Percentiles rank a stretch among this genome's conserved stretches.
phyloP scores from a whole-genome alignment of 2,797 vertebrate genomes.

The Vultur gryphus region DNA sequence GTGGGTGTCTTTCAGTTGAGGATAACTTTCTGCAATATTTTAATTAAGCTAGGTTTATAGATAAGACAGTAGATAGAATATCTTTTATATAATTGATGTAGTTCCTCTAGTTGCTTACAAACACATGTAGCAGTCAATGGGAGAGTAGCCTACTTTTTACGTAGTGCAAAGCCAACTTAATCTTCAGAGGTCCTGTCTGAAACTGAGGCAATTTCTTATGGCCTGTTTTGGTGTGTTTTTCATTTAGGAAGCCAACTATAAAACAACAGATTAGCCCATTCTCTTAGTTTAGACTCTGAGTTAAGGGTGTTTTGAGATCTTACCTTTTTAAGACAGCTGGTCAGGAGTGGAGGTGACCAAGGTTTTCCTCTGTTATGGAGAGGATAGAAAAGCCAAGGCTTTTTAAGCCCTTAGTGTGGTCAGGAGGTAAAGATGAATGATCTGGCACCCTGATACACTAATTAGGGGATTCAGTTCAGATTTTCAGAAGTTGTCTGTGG shows the following conservation, averaged over 20 bases:
- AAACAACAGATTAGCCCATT: neutral
- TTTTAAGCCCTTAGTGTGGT: constrained; percentile 5
- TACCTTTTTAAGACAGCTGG: neutral
- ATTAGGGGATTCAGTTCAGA: neutral
- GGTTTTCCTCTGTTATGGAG: neutral
- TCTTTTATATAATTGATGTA: fast-evolving
- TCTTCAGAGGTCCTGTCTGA: neutral
- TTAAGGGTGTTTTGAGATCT: neutral
- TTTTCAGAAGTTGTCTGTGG: constrained; percentile 14
- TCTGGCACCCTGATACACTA: neutral
- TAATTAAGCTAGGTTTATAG: neutral
- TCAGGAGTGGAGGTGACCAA: neutral
- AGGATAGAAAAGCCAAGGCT: neutral
- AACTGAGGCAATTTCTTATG: neutral
- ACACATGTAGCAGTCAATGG: neutral
- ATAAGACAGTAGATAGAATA: neutral
- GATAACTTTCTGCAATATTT: neutral
- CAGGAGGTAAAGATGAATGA: neutral
- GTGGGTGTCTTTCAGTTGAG: neutral
- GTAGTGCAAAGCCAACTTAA: neutral
- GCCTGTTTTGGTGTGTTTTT: neutral
- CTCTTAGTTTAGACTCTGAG: neutral
- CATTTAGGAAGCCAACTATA: neutral
- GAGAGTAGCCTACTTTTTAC: neutral
- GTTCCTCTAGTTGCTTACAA: neutral